A percentile compares a stretch with the other conserved stretches of the same genome.
These are phyloP conservation scores for Eustalomyia histrio DNA, from an alignment of 2,888 invertebrate species.

Conservation along the genomic window DNA sequence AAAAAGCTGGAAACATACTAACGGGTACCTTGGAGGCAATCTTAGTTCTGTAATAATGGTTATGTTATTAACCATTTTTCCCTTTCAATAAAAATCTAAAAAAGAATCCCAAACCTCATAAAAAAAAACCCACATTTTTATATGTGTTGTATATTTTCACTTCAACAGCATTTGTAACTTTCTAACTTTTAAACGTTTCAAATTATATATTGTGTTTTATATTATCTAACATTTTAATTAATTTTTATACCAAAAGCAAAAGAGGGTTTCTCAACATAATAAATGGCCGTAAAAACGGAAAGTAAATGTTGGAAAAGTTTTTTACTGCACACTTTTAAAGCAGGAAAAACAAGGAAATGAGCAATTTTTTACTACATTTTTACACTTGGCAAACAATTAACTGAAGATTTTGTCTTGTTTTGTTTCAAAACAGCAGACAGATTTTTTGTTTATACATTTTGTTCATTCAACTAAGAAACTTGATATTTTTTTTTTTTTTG, in stretches of 20 bases:
- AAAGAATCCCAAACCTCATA: too few relatives aligned
- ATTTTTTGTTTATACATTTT: background rate
- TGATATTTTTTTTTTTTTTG: background rate
- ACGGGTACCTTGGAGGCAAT: too few relatives aligned
- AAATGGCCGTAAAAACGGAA: constrained; percentile 49
- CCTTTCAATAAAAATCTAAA: too few relatives aligned
- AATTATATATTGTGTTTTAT: background rate
- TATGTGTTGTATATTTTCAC: constrained; percentile 20
- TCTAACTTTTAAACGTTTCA: constrained; percentile 1
- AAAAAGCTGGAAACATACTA: too few relatives aligned
- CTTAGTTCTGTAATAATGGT: too few relatives aligned
- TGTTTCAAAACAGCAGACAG: background rate
- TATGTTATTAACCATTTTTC: too few relatives aligned
- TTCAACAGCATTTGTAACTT: constrained; percentile 3
- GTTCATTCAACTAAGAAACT: background rate
- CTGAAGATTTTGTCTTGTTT: constrained; percentile 28
- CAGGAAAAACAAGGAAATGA: constrained; percentile 35
- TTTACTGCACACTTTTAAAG: background rate
- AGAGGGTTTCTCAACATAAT: background rate
- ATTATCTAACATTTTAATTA: constrained; percentile 54
- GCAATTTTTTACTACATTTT: constrained; percentile 23
- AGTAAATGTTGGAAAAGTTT: constrained; percentile 26
- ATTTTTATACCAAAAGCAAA: constrained; percentile 47
- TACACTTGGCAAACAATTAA: constrained; percentile 58
- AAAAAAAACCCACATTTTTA: constrained; percentile 29